phyloP scores from a whole-genome alignment of 1,140 invertebrate species.

The Archivesica marissinica region DNA sequence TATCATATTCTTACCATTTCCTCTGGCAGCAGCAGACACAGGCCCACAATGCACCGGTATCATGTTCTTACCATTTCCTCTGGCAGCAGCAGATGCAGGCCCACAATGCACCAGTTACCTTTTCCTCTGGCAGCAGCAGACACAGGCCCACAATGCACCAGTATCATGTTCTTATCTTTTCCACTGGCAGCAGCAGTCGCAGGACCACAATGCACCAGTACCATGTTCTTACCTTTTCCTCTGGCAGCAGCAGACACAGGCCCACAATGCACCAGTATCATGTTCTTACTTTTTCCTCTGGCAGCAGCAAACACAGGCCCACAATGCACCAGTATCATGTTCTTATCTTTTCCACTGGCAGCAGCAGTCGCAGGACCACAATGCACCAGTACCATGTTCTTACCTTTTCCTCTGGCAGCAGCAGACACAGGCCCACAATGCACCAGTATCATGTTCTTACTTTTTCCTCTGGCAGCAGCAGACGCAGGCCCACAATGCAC shows the following conservation, averaged over 20 bases:
- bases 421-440: conserved; percentile 90
- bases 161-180: no score
- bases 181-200: no score
- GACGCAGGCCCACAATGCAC: conserved; percentile 89
- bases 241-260: conserved; percentile 86
- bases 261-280: conserved; percentile 89
- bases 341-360: no score
- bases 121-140: conserved; percentile 85
- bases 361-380: no score
- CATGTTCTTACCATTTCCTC: conserved; percentile 86
- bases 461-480: conserved; percentile 84
- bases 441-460: conserved; percentile 87
- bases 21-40: conserved; percentile 86
- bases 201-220: no score
- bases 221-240: conserved; percentile 77
- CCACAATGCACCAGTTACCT: conserved; percentile 88
- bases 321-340: conserved; percentile 88
- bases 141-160: conserved; percentile 88
- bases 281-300: conserved; percentile 85
- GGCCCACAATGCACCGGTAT: conserved; percentile 89
- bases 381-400: no score
- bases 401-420: conserved; percentile 77
- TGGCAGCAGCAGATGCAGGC: conserved; percentile 86
- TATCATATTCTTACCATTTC: conserved; percentile 79
- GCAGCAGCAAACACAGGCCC: conserved; percentile 88